Evolutionary conservation across 2,888 invertebrate genomes (phyloP), one percentile per base, ranked within the genome.

Genomic region (Platynereis dumerilii): DNA sequence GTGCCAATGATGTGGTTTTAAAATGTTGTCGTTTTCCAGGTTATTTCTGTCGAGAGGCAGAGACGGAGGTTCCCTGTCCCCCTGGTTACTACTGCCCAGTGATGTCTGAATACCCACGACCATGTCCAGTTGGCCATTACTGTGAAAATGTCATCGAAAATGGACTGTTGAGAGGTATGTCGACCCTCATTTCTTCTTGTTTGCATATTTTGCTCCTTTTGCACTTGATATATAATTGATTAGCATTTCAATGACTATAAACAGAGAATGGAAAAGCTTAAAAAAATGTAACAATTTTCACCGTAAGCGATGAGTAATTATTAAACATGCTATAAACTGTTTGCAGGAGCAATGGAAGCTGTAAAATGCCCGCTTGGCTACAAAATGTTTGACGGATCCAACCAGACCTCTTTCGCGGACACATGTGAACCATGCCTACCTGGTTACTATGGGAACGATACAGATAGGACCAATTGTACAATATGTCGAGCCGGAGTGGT

Each of bases 401-500:
- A 68, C 2, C 74, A 78, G 58, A 60, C 69, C 12, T 76, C 78
- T 1, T 78, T 79, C 55, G 71, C 70, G 3, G 80, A 80, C 69
- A 82, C 82, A 1, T 82, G 82, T 68, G 76, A 80, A 39, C 78
- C 80, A 0, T 82, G 82, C 64, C 69, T 69, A 22, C 77, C 79
- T 1, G 82, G 82, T 24, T 75, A 72, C 28, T 82, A 76, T 69
- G 81, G 82, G 22, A 77, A 77, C 27, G 72, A 79, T 22, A 68
- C 74, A 15, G 71, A 78, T 59, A 74, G 81, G 2, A 69, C 71
- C 15, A 72, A 71, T 10, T 82, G 82, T 73, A 55, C 66, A 15
- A 72, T 76, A 3, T 82, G 82, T 69, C 71, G 78, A n/a, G 78
- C 81, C 5, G 81, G 81, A 22, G 80, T 81, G 48, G 81, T 82